These are phyloP conservation scores for Drosophila buzzatii DNA, from an alignment of 2,888 invertebrate species.

Conservation along the genomic window DNA sequence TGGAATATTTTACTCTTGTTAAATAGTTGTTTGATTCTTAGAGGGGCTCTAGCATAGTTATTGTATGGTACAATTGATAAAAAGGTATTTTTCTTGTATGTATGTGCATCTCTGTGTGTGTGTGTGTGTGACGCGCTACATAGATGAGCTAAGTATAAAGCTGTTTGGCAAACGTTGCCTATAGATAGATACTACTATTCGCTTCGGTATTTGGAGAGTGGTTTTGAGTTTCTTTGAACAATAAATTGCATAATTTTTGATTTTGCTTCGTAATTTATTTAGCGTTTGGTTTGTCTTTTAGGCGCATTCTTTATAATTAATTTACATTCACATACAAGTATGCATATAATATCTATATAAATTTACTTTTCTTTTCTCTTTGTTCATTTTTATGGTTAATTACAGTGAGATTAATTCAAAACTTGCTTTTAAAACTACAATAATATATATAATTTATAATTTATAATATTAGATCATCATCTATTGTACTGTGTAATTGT, in stretches of 20 bases:
- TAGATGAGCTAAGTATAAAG: conserved; percentile 69
- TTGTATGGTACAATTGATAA: conserved; percentile 65
- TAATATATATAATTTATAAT: conserved; percentile 67
- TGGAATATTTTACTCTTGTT: conserved; percentile 18
- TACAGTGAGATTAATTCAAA: conserved; percentile 77
- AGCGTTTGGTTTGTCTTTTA: conserved; percentile 53
- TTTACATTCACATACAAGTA: conserved; percentile 49
- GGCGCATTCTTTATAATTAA: conserved; percentile 68
- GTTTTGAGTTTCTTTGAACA: conserved; percentile 62
- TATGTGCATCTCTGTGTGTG: not conserved
- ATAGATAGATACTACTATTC: conserved; percentile 53
- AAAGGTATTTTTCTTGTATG: conserved; percentile 19
- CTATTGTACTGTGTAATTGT: conserved; percentile 67
- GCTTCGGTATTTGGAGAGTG: conserved; percentile 38
- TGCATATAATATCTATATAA: conserved; percentile 51
- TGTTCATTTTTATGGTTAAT: conserved; percentile 62
- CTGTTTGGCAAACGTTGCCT: conserved; percentile 64
- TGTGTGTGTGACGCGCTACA: conserved; percentile 52
- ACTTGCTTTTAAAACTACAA: conserved; percentile 70
- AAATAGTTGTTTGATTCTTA: conserved; percentile 6
- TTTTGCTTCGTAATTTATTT: conserved; percentile 41
- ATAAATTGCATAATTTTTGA: conserved; percentile 75
- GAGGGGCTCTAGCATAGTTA: not conserved
- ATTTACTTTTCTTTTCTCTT: conserved; percentile 22
- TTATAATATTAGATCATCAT: conserved; percentile 62